A percentile compares a stretch with the other conserved stretches of the same genome.
phyloP scores from a whole-genome alignment of 2,888 invertebrate species.

The Acronicta psi region DNA sequence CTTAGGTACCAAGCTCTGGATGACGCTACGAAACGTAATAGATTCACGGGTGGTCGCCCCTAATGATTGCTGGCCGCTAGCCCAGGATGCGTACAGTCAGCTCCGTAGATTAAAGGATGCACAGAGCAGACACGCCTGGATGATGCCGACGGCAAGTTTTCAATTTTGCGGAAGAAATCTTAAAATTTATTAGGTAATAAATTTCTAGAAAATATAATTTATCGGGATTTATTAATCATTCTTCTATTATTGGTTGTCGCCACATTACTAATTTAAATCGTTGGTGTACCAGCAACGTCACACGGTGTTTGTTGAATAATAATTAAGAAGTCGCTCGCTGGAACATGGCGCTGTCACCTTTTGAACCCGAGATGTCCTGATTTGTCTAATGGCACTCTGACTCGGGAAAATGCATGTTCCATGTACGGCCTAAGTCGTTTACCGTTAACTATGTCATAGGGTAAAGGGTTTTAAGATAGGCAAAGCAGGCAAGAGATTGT shows the following conservation, averaged over 20 bases:
- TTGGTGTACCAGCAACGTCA: background rate
- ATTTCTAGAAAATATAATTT: conserved; percentile 24
- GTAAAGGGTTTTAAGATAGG: conserved; percentile 7
- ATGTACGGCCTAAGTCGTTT: conserved; percentile 15
- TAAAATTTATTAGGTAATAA: conserved; percentile 30
- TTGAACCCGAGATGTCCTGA: conserved; percentile 23
- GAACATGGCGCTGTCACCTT: conserved; percentile 13
- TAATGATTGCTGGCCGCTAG: conserved; percentile 67
- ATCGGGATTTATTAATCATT: conserved; percentile 21
- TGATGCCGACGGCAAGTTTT: conserved; percentile 27
- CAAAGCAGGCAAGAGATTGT: conserved; percentile 18
- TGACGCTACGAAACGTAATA: conserved; percentile 62
- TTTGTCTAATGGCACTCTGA: conserved; percentile 21
- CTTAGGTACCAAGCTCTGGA: conserved; percentile 42
- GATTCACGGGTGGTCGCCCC: conserved; percentile 76
- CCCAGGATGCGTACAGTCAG: conserved; percentile 50
- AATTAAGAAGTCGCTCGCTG: conserved; percentile 23
- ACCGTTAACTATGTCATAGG: conserved; percentile 15
- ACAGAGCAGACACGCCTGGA: conserved; percentile 19
- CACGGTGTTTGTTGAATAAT: conserved; percentile 20
- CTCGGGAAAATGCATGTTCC: conserved; percentile 12
- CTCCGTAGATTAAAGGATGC: conserved; percentile 39
- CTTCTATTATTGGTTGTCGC: conserved; percentile 9
- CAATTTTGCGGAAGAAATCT: conserved; percentile 27
- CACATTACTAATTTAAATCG: background rate